These are phyloP conservation scores for Orthonychiurus folsomi DNA, from an alignment of 2,888 invertebrate species.

Conservation along the genomic window DNA sequence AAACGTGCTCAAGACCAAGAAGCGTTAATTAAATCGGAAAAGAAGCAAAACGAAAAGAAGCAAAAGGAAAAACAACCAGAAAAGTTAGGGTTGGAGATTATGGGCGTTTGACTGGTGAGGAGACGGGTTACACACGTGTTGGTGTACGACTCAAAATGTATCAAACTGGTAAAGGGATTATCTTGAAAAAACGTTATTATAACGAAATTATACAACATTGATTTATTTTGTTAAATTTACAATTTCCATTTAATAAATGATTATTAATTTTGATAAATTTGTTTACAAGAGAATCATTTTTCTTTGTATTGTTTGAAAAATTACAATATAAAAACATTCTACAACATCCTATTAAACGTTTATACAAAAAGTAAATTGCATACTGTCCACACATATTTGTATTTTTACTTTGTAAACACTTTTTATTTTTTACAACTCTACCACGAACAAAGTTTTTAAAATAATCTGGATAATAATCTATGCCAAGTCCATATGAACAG, in stretches of 20 bases:
- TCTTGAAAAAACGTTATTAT: too few species aligned
- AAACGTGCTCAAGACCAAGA: too few species aligned
- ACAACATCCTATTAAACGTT: conserved; percentile 4
- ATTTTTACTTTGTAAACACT: conserved; percentile 5
- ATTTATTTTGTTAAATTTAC: neutral
- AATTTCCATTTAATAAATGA: neutral
- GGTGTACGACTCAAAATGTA: too few species aligned
- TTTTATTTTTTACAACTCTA: too few species aligned
- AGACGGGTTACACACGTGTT: too few species aligned
- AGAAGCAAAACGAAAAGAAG: too few species aligned
- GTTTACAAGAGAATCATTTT: conserved; percentile 10
- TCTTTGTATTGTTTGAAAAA: conserved; percentile 8
- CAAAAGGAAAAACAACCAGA: too few species aligned
- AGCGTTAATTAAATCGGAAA: too few species aligned
- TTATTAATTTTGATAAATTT: conserved; percentile 7
- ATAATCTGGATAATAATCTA: neutral
- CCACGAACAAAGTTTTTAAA: neutral
- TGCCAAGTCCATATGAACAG: conserved; percentile 7
- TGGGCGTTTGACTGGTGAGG: too few species aligned
- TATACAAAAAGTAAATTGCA: conserved; percentile 11
- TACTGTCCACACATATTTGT: conserved; percentile 13
- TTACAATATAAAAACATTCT: conserved; percentile 5
- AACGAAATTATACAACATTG: conserved; percentile 12
- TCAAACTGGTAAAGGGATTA: too few species aligned
- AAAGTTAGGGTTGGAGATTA: too few species aligned